Evolutionary conservation across 2,797 vertebrate species (phyloP), one percentile per base, ranked within the genome.

Genomic region (Phoeniculus purpureus): DNA sequence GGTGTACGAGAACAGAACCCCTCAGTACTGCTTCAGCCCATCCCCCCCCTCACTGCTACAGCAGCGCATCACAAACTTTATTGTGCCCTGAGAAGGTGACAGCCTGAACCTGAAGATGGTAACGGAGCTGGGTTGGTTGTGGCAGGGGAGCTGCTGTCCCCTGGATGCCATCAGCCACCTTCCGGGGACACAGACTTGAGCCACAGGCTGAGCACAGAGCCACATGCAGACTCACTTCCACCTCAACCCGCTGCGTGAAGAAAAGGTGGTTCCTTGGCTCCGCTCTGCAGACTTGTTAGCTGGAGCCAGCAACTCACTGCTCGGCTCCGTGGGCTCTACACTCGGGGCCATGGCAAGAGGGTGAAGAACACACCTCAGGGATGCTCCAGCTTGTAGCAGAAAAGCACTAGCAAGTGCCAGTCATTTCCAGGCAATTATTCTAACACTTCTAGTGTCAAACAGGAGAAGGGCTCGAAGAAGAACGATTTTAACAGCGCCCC

Each of bases 201-300:
- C 9, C 50, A n/a, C 2, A 32, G 34, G 32, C 23, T 59, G 79
- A 56, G 86, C 56, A 55, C 23, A 12, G 27, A 45, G n/a, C 64
- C 7, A 10, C 9, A 6, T n/a, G 56, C 31, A 58, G 8, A 7
- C 23, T 31, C 29, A 9, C 12, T 47, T 40, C 47, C 31, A 58
- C 7, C 50, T 20, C 26, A 6, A 48, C 66, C 51, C 77, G n/a
- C 29, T 6, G 45, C 12, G 21, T 3, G 6, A 62, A 15, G 20
- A 48, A 16, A 37, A 45, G 47, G 6, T 0, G 0, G 7, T 7
- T 37, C 48, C 50, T 26, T 22, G 34, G 20, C 34, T 64, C 18
- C 37, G 47, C 18, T 55, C 45, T 29, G 15, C 56, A 43, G 22
- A 4, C 5, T 10, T 31, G 7, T 7, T 4, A 13, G 25, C 50